phyloP scores from a whole-genome alignment of 2,113 vertebrate genomes.

The Bubalus kerabau region DNA sequence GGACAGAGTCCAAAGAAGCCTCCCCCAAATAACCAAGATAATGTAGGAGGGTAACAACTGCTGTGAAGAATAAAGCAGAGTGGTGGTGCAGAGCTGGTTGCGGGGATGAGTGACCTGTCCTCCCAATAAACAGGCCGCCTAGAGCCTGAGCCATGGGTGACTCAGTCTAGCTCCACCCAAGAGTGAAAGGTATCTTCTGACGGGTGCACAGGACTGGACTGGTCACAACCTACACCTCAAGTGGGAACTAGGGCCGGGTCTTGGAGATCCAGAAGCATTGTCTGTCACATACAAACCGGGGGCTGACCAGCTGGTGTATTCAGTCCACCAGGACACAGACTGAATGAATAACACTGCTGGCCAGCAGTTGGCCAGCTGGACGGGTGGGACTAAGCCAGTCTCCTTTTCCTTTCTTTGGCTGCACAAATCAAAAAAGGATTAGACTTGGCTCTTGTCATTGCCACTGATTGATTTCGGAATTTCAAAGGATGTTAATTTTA shows the following conservation, averaged over 20 bases:
- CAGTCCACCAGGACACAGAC: background rate
- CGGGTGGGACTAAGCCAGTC: background rate
- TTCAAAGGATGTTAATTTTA: constrained; percentile 57
- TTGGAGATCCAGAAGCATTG: fast-evolving
- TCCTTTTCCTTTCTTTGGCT: background rate
- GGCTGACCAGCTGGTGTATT: background rate
- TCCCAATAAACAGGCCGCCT: too few relatives aligned
- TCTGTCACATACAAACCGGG: background rate
- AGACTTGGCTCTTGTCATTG: background rate
- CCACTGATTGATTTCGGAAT: constrained; percentile 60
- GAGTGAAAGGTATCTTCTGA: background rate
- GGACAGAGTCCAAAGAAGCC: background rate
- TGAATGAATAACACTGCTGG: background rate
- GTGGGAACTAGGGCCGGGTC: fast-evolving
- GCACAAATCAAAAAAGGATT: constrained; percentile 54
- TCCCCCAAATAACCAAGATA: fast-evolving
- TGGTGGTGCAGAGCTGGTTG: background rate
- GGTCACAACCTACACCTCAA: fast-evolving
- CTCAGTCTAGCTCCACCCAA: background rate
- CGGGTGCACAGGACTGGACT: background rate
- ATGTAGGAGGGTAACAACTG: too few relatives aligned
- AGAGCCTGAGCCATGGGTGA: fast-evolving
- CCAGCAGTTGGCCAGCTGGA: background rate
- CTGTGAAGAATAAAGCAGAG: background rate
- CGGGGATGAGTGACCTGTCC: fast-evolving